phyloP scores from a whole-genome alignment of 35 echinoderm and acorn worm genomes.

The Diadema setosum region DNA sequence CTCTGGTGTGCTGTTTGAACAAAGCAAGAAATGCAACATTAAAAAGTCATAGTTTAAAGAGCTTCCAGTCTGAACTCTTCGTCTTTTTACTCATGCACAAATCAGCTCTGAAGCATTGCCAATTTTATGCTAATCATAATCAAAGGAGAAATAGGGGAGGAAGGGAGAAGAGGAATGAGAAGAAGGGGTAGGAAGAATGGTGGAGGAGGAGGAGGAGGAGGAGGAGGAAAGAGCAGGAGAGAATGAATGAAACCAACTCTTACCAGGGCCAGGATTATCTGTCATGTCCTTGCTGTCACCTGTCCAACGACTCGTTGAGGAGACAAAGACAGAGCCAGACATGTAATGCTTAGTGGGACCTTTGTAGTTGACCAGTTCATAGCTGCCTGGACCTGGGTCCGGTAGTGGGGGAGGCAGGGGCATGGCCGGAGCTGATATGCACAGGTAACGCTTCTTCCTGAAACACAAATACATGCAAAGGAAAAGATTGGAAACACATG shows the following conservation, averaged over 20 bases:
- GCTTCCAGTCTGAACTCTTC: not conserved
- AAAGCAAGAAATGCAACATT: no score
- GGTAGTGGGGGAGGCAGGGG: slow-evolving; percentile 93
- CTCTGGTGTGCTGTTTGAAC: no score
- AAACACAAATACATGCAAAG: not conserved
- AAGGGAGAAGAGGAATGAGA: not conserved
- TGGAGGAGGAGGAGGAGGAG: not conserved
- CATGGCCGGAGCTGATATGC: slow-evolving; percentile 99
- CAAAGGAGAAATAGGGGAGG: not conserved
- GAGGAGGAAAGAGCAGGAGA: not conserved
- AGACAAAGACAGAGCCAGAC: slow-evolving; percentile 90
- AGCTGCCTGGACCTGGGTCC: slow-evolving; percentile 95
- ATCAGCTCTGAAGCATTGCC: not conserved
- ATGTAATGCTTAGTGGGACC: slow-evolving; percentile 95
- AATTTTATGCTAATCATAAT: not conserved
- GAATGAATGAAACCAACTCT: not conserved
- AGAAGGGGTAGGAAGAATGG: not conserved
- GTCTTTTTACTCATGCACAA: not conserved
- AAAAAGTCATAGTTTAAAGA: no score
- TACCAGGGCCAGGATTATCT: slow-evolving; percentile 89
- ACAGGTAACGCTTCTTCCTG: slow-evolving; percentile 95
- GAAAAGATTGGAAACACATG: not conserved
- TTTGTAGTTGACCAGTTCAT: slow-evolving; percentile 88
- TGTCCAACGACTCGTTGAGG: slow-evolving; percentile 87
- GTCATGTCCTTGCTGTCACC: slow-evolving; percentile 27